Conservation (phyloP, 2,113 vertebrate genomes). For the Megalops atlanticus region DNA sequence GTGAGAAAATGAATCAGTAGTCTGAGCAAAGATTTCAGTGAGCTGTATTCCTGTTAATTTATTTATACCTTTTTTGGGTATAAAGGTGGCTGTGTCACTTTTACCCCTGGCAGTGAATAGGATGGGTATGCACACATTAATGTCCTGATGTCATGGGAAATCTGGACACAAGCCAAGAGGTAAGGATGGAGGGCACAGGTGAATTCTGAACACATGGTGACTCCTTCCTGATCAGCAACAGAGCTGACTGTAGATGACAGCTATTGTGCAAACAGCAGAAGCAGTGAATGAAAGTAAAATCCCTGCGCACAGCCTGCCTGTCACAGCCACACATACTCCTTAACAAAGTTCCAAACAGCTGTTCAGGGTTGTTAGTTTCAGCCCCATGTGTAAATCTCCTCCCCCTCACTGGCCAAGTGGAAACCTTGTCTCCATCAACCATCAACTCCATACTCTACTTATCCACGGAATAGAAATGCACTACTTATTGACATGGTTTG, state of each 20-base stretch:
- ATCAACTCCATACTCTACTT: neutral
- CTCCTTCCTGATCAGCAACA: neutral
- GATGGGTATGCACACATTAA: neutral
- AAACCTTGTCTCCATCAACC: neutral
- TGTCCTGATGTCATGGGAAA: neutral
- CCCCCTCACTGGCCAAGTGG: neutral
- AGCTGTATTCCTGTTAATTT: too few relatives aligned
- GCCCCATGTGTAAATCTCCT: neutral
- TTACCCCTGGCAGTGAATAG: too few relatives aligned
- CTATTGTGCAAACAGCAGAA: neutral
- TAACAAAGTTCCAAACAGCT: neutral
- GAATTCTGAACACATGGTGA: neutral
- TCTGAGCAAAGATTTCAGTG: neutral
- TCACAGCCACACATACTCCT: conserved; percentile 5
- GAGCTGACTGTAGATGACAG: neutral
- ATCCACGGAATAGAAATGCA: neutral
- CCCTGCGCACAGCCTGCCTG: neutral
- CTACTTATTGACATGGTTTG: neutral
- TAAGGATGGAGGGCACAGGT: neutral
- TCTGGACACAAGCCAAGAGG: neutral
- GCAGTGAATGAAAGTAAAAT: neutral
- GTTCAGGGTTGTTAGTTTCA: neutral
- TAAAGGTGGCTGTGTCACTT: too few relatives aligned
- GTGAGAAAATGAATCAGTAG: neutral
- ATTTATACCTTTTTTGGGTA: too few relatives aligned